Conservation (phyloP, 2,888 invertebrate genomes). For the Pegoplata infirma region DNA sequence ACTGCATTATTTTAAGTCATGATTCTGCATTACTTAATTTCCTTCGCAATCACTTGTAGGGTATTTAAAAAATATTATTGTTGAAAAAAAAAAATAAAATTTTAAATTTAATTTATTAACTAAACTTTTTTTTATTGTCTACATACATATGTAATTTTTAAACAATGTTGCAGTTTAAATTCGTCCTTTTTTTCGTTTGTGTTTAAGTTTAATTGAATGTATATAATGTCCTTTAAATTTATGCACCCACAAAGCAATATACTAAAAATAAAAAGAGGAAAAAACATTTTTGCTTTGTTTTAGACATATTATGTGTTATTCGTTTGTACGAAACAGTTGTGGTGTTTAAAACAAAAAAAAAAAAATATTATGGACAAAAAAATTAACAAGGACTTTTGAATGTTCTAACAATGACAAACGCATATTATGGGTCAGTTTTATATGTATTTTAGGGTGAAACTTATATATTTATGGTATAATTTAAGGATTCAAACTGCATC, state of each 20-base stretch:
- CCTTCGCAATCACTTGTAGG: too few species aligned
- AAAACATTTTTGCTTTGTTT: conserved; percentile 2
- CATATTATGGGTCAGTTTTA: conserved; percentile 43
- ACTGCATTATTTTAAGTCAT: too few species aligned
- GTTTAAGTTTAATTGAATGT: conserved; percentile 52
- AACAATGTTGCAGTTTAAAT: background rate
- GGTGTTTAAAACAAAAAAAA: conserved; percentile 31
- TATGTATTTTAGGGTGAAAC: conserved; percentile 12
- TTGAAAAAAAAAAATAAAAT: too few species aligned
- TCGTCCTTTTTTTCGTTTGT: background rate
- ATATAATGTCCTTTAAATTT: conserved; percentile 57
- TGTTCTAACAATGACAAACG: conserved; percentile 4
- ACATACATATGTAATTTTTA: background rate
- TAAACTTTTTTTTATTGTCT: background rate
- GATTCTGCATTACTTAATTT: too few species aligned
- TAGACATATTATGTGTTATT: conserved; percentile 18
- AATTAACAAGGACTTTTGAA: conserved; percentile 1
- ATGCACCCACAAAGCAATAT: conserved; percentile 51
- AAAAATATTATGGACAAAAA: background rate
- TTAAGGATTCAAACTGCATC: too few species aligned
- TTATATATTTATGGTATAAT: too few species aligned
- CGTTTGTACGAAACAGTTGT: too few species aligned
- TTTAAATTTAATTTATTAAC: conserved; percentile 8
- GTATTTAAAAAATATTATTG: too few species aligned
- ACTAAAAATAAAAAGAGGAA: conserved; percentile 13